A percentile compares a stretch with the other conserved stretches of the same genome.
Evolutionary conservation across 2,113 vertebrate genomes (phyloP).

Genomic region (Alouatta palliata): DNA sequence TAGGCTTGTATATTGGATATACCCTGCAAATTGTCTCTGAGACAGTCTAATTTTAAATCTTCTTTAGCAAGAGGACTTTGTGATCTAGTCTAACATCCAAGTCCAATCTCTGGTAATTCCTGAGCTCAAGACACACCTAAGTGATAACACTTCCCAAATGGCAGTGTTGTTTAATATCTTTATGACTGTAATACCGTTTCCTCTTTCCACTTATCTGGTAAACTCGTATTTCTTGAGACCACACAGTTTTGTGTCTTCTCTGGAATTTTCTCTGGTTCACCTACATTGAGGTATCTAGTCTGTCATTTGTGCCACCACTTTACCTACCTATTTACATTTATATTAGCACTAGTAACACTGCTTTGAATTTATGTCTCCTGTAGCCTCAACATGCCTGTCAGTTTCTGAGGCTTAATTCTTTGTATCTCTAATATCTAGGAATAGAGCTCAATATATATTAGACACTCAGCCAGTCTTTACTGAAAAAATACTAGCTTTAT

Average conservation of each 20-base stretch:
- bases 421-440: background rate
- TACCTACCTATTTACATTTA: background rate
- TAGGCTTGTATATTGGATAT: background rate
- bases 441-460: background rate
- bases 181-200: background rate
- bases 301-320: background rate
- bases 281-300: background rate
- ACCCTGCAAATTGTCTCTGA: background rate
- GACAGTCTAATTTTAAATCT: background rate
- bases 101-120: background rate
- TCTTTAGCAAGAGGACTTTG: background rate
- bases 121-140: background rate
- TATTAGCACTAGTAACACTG: background rate
- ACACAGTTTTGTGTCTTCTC: background rate
- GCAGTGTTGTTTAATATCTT: background rate
- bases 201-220: background rate
- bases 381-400: background rate
- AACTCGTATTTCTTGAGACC: background rate
- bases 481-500: background rate
- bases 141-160: background rate
- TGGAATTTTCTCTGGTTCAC: background rate
- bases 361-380: background rate
- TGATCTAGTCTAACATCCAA: background rate
- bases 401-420: background rate
- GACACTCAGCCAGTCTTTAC: background rate